Percentiles rank a stretch among this genome's conserved stretches.
Evolutionary conservation across 2,888 invertebrate species (phyloP).

Genomic region (Eucriotettix oculatus): DNA sequence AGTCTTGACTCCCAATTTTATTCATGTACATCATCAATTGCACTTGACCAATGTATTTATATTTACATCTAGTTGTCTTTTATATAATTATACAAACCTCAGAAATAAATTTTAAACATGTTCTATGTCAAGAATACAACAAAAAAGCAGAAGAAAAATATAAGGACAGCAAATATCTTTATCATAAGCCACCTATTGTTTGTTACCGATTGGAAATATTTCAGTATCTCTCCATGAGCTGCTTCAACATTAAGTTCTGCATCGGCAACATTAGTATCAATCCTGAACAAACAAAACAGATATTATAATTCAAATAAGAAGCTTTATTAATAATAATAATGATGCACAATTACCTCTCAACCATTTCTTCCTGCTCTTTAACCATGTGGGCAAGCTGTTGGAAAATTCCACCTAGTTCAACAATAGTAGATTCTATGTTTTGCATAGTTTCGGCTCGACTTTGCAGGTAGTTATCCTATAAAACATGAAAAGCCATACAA

Average conservation of each 20-base stretch:
- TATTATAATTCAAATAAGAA: background rate
- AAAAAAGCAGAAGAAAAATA: slow-evolving; percentile 98
- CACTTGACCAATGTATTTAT: no score
- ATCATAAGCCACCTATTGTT: slow-evolving; percentile 98
- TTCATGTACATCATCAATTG: no score
- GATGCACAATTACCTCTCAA: slow-evolving; percentile 44
- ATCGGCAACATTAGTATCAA: slow-evolving; percentile 92
- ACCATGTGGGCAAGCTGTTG: slow-evolving; percentile 94
- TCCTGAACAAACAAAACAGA: slow-evolving; percentile 35
- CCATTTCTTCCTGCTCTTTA: slow-evolving; percentile 96
- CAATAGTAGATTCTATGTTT: slow-evolving; percentile 96
- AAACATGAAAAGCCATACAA: background rate
- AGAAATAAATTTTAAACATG: no score
- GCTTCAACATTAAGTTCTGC: slow-evolving; percentile 93
- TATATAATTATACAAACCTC: no score
- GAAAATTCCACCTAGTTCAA: slow-evolving; percentile 97
- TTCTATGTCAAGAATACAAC: slow-evolving; percentile 82
- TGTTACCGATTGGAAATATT: slow-evolving; percentile 93
- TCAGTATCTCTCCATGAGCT: slow-evolving; percentile 91
- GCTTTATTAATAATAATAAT: background rate
- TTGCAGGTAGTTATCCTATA: slow-evolving; percentile 68
- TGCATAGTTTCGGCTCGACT: slow-evolving; percentile 96
- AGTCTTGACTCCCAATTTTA: no score
- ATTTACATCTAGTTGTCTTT: no score
- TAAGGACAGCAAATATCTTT: slow-evolving; percentile 94